These are phyloP conservation scores for Limnephilus marmoratus DNA, from an alignment of 2,888 invertebrate species.

Conservation along the genomic window DNA sequence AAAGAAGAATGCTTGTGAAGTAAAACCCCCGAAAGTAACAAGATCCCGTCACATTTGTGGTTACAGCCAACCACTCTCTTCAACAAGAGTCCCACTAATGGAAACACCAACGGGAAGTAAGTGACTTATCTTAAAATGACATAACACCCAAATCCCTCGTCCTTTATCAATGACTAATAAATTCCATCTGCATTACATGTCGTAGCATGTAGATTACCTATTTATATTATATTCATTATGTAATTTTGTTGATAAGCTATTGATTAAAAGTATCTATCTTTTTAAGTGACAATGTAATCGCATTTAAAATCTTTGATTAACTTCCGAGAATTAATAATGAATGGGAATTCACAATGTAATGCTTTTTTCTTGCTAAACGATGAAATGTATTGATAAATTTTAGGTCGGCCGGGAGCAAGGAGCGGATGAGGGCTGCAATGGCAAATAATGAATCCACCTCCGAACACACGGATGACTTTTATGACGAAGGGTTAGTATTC, in stretches of 20 bases:
- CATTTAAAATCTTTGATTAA: neutral
- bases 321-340: neutral
- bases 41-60: constrained; percentile 51
- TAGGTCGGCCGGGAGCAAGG: constrained; percentile 74
- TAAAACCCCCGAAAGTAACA: constrained; percentile 7
- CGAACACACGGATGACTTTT: constrained; percentile 76
- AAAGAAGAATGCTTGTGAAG: constrained; percentile 25
- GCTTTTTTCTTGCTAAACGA: neutral
- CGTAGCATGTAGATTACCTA: neutral
- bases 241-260: neutral
- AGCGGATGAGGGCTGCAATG: constrained; percentile 73
- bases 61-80: constrained; percentile 59
- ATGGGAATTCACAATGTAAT: neutral
- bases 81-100: constrained; percentile 60
- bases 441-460: constrained; percentile 67
- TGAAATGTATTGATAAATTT: neutral
- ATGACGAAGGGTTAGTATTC: constrained; percentile 80
- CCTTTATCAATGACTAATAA: neutral
- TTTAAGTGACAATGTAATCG: neutral
- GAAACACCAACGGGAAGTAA: constrained; percentile 59
- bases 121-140: constrained; percentile 40
- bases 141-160: neutral
- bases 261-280: neutral
- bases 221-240: neutral
- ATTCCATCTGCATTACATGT: neutral